phyloP scores from a whole-genome alignment of 2,888 invertebrate genomes.

The Xylota segnis region DNA sequence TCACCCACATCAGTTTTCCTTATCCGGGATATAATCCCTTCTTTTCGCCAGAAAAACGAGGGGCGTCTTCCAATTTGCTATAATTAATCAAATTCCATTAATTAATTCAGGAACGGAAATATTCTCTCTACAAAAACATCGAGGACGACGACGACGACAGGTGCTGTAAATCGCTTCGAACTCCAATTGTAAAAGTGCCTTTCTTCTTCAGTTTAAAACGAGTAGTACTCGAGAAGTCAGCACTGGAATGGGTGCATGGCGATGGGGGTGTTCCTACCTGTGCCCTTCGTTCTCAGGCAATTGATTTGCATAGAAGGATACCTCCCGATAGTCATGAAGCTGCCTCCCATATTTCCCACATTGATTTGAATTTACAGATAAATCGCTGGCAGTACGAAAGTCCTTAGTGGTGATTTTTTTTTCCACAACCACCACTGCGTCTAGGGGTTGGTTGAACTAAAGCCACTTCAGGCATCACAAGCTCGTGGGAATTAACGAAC shows the following conservation, averaged over 20 bases:
- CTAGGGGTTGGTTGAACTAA: slow-evolving; percentile 44
- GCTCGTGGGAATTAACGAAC: slow-evolving; percentile 62
- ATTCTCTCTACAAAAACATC: neutral
- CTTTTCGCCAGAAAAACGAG: neutral
- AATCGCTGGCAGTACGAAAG: slow-evolving; percentile 1
- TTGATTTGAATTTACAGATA: slow-evolving; percentile 34
- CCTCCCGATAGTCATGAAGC: slow-evolving; percentile 33
- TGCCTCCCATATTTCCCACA: slow-evolving; percentile 33
- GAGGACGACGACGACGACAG: neutral
- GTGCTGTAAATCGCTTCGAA: slow-evolving; percentile 18
- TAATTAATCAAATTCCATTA: slow-evolving; percentile 59
- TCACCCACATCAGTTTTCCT: slow-evolving; percentile 1
- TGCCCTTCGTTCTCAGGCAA: neutral
- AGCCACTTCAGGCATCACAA: slow-evolving; percentile 51
- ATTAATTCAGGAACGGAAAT: slow-evolving; percentile 31
- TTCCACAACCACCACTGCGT: slow-evolving; percentile 15
- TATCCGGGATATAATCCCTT: slow-evolving; percentile 24
- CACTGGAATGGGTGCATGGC: neutral
- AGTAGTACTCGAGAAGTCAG: slow-evolving; percentile 8
- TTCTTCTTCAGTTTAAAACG: slow-evolving; percentile 17
- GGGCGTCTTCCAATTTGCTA: slow-evolving; percentile 23
- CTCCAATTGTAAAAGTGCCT: neutral
- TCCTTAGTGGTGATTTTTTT: slow-evolving; percentile 20
- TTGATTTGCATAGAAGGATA: slow-evolving; percentile 40
- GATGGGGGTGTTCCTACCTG: neutral